Base-by-base conservation (phyloP, 92 coral and sea anemone species). In the Palythoa grandiflora region DNA sequence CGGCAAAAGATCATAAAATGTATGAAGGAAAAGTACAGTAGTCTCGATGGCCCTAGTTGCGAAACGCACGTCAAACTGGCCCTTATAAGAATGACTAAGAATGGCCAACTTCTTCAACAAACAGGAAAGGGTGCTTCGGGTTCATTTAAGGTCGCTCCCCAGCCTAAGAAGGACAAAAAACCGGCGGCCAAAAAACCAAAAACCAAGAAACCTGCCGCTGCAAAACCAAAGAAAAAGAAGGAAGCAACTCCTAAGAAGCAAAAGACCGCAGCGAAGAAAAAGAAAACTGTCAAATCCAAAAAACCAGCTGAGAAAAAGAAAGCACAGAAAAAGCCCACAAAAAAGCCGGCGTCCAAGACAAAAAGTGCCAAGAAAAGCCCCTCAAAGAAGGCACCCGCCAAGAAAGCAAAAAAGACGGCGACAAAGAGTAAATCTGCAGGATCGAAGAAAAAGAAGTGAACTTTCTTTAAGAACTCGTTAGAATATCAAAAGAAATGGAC, bases 111-210 rank as follows among this genome's bases (percentile, higher is more conserved):
- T 1, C 83, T 60, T 35, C 99, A 96, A 73, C 71, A 80, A 4
- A 96, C 93, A 63, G 99, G 99, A 87, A 78, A 88, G 1, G 99
- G 99, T 7, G 99, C 99, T 2, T 96, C 99, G 9, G 99, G 99
- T 65, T 96, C 99, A 28, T 96, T 96, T 85, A 96, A 96, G 94
- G 81, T 83, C 80, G 1, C 83, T 16, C 50, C 50, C 6, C 0
- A 88, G n/a, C n/a, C 19, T 9, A 75, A 37, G 14, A 81, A 87
- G 59, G 86, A 89, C n/a, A 91, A 83, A 85, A 92, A 92, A 83
- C 78, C 88, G 0, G 87, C 87, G 0, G 71, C 73, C 5, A 96
- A 96, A 50, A 88, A 90, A 13, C 84, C 84, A 0, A 28, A 28
- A 28, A 91, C 95, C 1, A 87, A 89, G 54, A 92, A 92, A 85